These are phyloP conservation scores for Epinotia nisella DNA, from an alignment of 2,888 invertebrate species.

Conservation along the genomic window DNA sequence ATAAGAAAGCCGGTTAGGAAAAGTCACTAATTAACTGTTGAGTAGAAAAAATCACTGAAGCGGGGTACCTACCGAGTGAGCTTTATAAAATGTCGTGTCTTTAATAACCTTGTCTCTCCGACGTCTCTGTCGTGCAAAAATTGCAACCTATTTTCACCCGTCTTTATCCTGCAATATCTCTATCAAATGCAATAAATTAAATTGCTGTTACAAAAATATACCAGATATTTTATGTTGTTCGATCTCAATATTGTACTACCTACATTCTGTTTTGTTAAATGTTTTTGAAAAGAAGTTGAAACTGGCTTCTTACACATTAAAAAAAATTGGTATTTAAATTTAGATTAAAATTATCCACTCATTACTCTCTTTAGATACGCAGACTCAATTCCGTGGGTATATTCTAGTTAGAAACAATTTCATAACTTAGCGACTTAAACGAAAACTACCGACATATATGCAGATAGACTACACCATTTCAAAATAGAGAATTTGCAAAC, in stretches of 20 bases:
- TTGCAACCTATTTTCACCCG: background rate
- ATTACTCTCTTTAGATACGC: too few species aligned
- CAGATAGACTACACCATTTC: too few species aligned
- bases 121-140: background rate
- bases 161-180: background rate
- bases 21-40: slow-evolving; percentile 14
- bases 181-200: background rate
- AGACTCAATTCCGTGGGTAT: background rate
- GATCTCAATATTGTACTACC: background rate
- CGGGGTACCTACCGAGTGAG: background rate
- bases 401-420: background rate
- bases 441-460: too few species aligned
- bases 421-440: too few species aligned
- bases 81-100: background rate
- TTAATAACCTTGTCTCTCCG: background rate
- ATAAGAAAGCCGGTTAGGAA: background rate
- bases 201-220: background rate
- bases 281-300: background rate
- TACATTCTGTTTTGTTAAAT: background rate
- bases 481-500: too few species aligned
- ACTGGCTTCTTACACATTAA: too few species aligned
- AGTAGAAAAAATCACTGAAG: background rate
- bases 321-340: too few species aligned
- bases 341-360: too few species aligned
- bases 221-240: background rate